phyloP scores from a whole-genome alignment of 1,140 invertebrate genomes.

The Cydia strobilella region DNA sequence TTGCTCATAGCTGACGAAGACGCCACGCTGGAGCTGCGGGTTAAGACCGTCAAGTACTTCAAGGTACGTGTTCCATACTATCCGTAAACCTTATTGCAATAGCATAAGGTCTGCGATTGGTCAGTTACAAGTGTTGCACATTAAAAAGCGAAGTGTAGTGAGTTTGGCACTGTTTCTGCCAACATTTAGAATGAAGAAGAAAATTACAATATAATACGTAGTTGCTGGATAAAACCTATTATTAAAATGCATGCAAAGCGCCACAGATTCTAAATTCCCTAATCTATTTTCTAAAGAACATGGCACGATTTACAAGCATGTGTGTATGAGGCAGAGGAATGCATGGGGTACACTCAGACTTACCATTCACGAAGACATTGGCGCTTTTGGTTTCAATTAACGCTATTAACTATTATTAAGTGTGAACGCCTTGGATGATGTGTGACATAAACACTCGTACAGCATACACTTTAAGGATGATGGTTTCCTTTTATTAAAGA shows the following conservation, averaged over 20 bases:
- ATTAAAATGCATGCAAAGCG: neutral
- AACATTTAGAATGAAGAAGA: no score
- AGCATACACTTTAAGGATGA: neutral
- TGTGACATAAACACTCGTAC: neutral
- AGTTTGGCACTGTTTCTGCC: no score
- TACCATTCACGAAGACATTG: neutral
- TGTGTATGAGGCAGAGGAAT: constrained; percentile 22
- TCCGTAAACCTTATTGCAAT: no score
- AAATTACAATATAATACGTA: no score
- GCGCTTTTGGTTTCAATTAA: neutral
- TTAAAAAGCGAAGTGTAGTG: no score
- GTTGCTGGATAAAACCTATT: neutral
- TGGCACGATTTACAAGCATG: neutral
- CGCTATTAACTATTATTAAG: neutral
- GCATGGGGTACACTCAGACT: constrained; percentile 44
- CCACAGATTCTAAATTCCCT: neutral
- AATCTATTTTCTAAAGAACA: no score
- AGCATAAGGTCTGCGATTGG: no score
- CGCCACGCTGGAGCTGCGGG: constrained; percentile 96
- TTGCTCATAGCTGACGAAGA: constrained; percentile 99
- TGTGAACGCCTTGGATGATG: neutral
- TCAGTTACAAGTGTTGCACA: no score
- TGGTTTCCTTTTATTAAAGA: neutral
- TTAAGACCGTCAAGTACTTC: constrained; percentile 99
- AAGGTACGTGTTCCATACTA: constrained; percentile 84